These are phyloP conservation scores for Pterobdella sp. DNA, from an alignment of 2,888 invertebrate species.

Conservation along the genomic window DNA sequence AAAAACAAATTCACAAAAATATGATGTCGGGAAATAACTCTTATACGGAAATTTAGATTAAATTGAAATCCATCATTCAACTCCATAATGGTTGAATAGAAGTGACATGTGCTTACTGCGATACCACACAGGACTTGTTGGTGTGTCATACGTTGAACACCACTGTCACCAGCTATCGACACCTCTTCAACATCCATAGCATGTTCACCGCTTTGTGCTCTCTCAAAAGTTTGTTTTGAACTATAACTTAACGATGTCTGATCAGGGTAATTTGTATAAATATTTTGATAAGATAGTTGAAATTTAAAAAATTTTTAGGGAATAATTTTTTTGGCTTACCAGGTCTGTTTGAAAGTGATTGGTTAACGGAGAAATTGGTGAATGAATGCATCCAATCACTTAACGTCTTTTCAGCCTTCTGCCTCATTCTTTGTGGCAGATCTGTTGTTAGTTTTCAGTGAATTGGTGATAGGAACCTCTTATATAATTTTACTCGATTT, in stretches of 20 bases:
- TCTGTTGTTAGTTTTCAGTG: constrained; percentile 58
- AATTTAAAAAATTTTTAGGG: not conserved
- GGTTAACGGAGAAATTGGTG: not conserved
- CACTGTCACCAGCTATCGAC: not conserved
- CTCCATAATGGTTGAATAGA: too few species aligned
- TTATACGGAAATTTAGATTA: too few species aligned
- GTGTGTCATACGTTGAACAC: not conserved
- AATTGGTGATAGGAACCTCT: not conserved
- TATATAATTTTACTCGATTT: not conserved
- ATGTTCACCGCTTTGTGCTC: not conserved
- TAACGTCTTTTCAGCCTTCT: constrained; percentile 68
- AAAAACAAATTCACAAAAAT: too few species aligned
- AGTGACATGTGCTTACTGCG: too few species aligned
- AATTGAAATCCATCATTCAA: too few species aligned
- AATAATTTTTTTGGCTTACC: not conserved
- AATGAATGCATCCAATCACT: constrained; percentile 63
- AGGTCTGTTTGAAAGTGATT: not conserved
- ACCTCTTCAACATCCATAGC: not conserved
- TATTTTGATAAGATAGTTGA: not conserved
- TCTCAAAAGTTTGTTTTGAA: not conserved
- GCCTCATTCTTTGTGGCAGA: constrained; percentile 74
- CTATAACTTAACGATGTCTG: too few species aligned
- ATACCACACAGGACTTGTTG: constrained; percentile 16
- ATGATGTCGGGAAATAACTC: too few species aligned
- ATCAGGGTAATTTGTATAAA: not conserved